Base-by-base conservation (phyloP, 2,113 vertebrate genomes). In the Shinisaurus crocodilurus region DNA sequence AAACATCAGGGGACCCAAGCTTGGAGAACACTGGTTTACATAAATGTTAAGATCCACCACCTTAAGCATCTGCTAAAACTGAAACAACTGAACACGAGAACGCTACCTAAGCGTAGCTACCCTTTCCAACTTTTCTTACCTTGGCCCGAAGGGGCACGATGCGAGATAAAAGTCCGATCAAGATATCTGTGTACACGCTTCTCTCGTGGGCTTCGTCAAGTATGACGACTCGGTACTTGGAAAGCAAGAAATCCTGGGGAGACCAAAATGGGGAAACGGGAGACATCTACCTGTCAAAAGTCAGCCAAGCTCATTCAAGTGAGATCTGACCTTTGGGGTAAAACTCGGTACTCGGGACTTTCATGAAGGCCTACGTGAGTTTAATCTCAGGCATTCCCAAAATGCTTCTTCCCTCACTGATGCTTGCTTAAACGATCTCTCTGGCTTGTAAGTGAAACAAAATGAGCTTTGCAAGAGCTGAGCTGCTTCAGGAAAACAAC, bases 131-230 rank as follows among this genome's bases (percentile, higher is more conserved):
- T 63, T 1, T 63, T 75, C 87, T 95, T 29, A 99, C 99, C 98
- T 98, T 99, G 0, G 97, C 96, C 0, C 99, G 98, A 7, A 99
- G 98, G 0, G 98, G 96, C 43, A 99, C 98, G 0, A 99, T 98
- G 77, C 99, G 99, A 18, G 99, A 99, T 86, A 99, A 92, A 70
- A 99, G 98, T 50, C 99, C 99, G 0, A 99, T 97, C 91, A 99
- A 93, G 95, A 99, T 99, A 93, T 99, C 99, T 0, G 99, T 99
- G 97, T 98, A 99, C 72, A 99, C 98, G 0, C 99, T 99, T 91
- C 99, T 96, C 93, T 99, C 99, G 0, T 99, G 99, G 63, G 99
- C 99, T 60, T 99, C 99, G 0, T 99, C 99, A 0, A 99, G 98
- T 87, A 99, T 98, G 48, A 99, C 83, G 48, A 97, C 98, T 67